Conservation (phyloP, 2,797 vertebrate genomes). For the Scomberomorus guttatus region DNA sequence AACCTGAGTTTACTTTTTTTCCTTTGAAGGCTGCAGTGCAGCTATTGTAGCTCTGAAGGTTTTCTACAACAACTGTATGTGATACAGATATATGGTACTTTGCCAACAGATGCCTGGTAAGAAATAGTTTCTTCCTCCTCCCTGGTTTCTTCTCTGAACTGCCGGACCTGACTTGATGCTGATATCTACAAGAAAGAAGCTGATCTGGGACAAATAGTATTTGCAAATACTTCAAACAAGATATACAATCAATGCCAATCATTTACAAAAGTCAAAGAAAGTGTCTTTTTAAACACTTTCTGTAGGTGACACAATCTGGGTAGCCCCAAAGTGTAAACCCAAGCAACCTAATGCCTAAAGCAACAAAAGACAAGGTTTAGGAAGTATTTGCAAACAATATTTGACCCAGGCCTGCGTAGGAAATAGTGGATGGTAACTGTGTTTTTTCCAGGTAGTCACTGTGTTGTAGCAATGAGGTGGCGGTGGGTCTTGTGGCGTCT, state of each 20-base stretch:
- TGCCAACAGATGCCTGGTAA: slow-evolving; percentile 11
- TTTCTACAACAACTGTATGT: slow-evolving; percentile 43
- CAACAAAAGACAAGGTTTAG: slow-evolving; percentile 3
- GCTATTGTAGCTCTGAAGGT: slow-evolving; percentile 28
- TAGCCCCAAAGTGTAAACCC: neutral
- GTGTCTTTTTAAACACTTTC: slow-evolving; percentile 8
- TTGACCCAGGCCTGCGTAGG: slow-evolving; percentile 22
- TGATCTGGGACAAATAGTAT: slow-evolving; percentile 37
- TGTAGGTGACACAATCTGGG: neutral
- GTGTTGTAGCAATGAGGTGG: slow-evolving; percentile 56
- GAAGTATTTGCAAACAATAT: slow-evolving; percentile 56
- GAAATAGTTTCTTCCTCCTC: slow-evolving; percentile 22
- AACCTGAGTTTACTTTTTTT: slow-evolving; percentile 72
- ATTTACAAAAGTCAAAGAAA: slow-evolving; percentile 1
- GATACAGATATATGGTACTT: slow-evolving; percentile 33
- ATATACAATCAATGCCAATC: slow-evolving; percentile 19
- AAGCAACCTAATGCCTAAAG: slow-evolving; percentile 5
- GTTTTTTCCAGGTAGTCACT: slow-evolving; percentile 44
- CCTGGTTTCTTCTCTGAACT: slow-evolving; percentile 22
- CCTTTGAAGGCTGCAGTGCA: slow-evolving; percentile 46
- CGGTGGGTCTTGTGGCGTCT: slow-evolving; percentile 51
- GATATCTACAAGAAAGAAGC: slow-evolving; percentile 11
- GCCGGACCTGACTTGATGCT: slow-evolving; percentile 1
- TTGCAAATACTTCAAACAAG: slow-evolving; percentile 38
- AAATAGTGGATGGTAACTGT: slow-evolving; percentile 26